Evolutionary conservation across 2,888 invertebrate species (phyloP).

Genomic region (Actias luna): DNA sequence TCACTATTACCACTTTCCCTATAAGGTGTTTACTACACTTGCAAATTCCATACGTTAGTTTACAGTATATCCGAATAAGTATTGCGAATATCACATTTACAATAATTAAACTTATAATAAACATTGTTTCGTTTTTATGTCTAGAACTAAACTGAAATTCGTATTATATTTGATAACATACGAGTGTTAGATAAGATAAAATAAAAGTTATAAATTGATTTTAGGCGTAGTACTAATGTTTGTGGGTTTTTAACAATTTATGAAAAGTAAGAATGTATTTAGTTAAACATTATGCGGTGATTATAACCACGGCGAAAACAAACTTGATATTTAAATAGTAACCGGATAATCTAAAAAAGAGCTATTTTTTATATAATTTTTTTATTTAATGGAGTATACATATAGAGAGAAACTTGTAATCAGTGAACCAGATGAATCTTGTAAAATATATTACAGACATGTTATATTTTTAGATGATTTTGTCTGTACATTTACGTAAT

Average conservation of each 20-base stretch:
- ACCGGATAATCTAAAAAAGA: no score
- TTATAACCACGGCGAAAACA: no score
- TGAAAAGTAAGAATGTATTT: no score
- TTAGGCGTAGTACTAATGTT: not conserved
- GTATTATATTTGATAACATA: not conserved
- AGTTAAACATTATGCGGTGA: no score
- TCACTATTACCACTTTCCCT: conserved; percentile 86
- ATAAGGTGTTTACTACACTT: conserved; percentile 37
- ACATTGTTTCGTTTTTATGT: conserved; percentile 32
- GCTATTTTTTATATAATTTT: no score
- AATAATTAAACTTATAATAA: conserved; percentile 32
- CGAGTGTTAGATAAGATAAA: conserved; percentile 1
- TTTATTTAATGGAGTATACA: no score
- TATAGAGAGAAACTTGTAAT: no score
- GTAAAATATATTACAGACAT: no score
- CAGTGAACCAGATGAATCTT: no score
- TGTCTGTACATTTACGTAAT: no score
- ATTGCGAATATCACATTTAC: conserved; percentile 30
- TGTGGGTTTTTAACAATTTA: not conserved
- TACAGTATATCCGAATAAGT: conserved; percentile 36
- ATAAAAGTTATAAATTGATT: not conserved
- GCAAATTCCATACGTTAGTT: conserved; percentile 39
- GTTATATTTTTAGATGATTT: no score
- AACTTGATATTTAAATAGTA: no score
- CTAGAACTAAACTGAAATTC: conserved; percentile 1